Conservation (phyloP, 2,888 invertebrate genomes). For the Mamestra brassicae region DNA sequence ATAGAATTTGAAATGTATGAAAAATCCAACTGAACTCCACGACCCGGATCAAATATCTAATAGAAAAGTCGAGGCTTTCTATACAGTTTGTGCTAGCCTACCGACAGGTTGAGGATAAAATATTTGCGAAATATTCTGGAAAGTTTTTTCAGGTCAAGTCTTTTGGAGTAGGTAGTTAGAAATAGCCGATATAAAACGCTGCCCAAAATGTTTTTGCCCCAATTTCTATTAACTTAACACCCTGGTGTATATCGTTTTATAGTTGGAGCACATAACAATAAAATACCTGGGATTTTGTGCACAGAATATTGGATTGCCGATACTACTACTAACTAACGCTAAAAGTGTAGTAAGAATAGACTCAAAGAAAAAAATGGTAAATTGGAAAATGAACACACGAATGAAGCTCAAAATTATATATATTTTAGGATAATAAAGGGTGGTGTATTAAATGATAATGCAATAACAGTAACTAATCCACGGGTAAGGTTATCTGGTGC, state of each 20-base stretch:
- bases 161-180: constrained; percentile 7
- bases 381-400: no score
- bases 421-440: neutral
- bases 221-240: constrained; percentile 14
- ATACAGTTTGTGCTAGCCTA: constrained; percentile 17
- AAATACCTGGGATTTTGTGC: neutral
- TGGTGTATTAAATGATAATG: neutral
- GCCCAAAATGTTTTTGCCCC: constrained; percentile 12
- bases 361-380: neutral
- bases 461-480: constrained; percentile 10
- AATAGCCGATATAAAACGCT: constrained; percentile 15
- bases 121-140: constrained; percentile 29
- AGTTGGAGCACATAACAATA: constrained; percentile 12
- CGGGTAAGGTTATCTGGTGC: constrained; percentile 8
- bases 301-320: neutral
- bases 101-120: constrained; percentile 19
- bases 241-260: neutral
- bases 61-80: constrained; percentile 31
- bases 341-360: neutral
- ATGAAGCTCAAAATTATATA: neutral
- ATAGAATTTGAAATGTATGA: constrained; percentile 47
- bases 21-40: constrained; percentile 28
- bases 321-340: neutral
- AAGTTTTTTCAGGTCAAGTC: constrained; percentile 22
- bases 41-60: constrained; percentile 42